Evolutionary conservation across 2,113 vertebrate genomes (phyloP).

Genomic region (Tyrannus savana): DNA sequence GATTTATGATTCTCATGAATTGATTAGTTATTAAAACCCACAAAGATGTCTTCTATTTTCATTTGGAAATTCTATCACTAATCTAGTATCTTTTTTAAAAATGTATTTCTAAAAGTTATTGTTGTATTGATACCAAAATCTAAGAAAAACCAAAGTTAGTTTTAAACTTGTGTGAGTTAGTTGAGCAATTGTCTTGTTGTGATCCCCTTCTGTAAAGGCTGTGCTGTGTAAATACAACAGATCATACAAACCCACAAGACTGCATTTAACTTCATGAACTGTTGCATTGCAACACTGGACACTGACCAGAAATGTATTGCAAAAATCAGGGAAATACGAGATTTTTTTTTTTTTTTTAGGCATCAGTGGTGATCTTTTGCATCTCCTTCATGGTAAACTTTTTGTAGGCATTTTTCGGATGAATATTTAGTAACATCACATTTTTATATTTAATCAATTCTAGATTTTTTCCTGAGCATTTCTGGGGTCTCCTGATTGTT

Average conservation of each 20-base stretch:
- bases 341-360: not conserved
- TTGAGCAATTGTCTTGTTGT: slow-evolving; percentile 11
- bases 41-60: not conserved
- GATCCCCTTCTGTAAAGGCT: not conserved
- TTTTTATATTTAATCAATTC: not conserved
- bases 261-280: not conserved
- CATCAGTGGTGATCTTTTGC: not conserved
- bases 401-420: not conserved
- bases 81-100: slow-evolving; percentile 33
- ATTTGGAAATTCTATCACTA: not conserved
- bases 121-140: not conserved
- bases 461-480: not conserved
- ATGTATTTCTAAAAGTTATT: not conserved
- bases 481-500: not conserved
- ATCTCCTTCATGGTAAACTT: not conserved
- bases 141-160: slow-evolving; percentile 3
- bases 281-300: not conserved
- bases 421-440: not conserved
- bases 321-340: not conserved
- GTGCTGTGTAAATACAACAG: not conserved
- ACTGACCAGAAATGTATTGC: not conserved
- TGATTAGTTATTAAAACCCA: not conserved
- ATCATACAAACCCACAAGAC: not conserved
- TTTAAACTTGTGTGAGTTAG: slow-evolving; percentile 19
- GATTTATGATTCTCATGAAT: slow-evolving; percentile 1